Percentiles rank a stretch among this genome's conserved stretches.
Evolutionary conservation across 2,113 vertebrate species (phyloP).

Genomic region (Vidua macroura): DNA sequence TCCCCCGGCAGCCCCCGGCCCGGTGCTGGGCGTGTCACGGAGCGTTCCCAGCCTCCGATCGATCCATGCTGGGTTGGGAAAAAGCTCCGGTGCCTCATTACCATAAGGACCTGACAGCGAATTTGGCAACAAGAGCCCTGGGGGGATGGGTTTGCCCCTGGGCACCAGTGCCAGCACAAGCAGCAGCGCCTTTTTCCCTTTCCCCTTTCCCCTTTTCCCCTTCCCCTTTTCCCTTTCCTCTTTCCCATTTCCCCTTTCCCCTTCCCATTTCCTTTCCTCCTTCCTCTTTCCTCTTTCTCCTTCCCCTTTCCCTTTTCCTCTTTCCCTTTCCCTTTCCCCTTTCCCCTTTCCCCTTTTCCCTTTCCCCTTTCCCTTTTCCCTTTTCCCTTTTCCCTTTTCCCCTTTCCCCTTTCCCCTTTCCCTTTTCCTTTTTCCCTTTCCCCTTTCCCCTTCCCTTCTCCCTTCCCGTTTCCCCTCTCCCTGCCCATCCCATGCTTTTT

Average conservation of each 20-base stretch:
- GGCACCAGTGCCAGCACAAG: neutral
- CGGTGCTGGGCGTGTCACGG: rapidly evolving
- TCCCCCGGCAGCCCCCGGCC: neutral
- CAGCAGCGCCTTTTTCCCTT: neutral
- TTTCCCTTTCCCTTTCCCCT: rapidly evolving
- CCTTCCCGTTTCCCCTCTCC: neutral
- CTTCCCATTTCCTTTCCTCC: no score
- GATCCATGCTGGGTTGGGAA: neutral
- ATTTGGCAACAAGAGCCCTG: neutral
- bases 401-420: no score
- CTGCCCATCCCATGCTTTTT: neutral
- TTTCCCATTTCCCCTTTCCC: rapidly evolving
- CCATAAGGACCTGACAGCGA: rapidly evolving
- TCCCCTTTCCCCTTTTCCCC: no score
- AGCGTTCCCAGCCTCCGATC: neutral
- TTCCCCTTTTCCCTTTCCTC: rapidly evolving
- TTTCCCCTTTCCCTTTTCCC: no score
- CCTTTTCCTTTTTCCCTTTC: no score
- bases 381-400: no score
- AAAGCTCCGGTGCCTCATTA: neutral
- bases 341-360: no score
- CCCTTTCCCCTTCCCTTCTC: no score
- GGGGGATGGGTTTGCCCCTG: rapidly evolving
- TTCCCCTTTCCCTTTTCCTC: rapidly evolving
- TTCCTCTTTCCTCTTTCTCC: rapidly evolving